Percentiles rank a stretch among this genome's conserved stretches.
phyloP scores from a whole-genome alignment of 1,140 invertebrate genomes.

The Phymorhynchus buccinoides region DNA sequence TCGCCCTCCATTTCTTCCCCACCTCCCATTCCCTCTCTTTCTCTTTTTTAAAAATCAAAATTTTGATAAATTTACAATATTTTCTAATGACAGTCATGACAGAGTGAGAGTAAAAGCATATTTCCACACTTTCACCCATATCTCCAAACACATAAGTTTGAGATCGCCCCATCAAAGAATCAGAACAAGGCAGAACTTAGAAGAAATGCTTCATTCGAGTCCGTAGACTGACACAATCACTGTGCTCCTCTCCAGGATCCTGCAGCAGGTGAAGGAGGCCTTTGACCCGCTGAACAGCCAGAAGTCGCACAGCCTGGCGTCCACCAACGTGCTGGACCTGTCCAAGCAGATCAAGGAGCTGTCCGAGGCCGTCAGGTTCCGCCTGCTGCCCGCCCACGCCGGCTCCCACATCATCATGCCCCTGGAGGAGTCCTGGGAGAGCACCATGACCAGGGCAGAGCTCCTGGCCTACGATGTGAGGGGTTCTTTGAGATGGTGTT shows the following conservation, averaged over 20 bases:
- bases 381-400: conserved; percentile 71
- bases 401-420: conserved; percentile 41
- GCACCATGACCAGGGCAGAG: conserved; percentile 62
- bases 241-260: conserved; percentile 56
- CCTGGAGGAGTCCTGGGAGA: conserved; percentile 48
- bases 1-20: no score
- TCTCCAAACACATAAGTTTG: no score
- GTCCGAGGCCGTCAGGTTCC: conserved; percentile 74
- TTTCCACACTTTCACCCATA: no score
- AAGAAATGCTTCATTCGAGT: no score
- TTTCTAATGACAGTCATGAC: no score
- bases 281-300: conserved; percentile 69
- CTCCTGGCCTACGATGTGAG: conserved; percentile 63
- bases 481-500: neutral
- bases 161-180: no score
- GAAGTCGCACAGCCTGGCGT: conserved; percentile 45
- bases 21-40: no score
- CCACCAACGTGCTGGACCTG: conserved; percentile 74
- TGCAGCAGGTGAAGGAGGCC: conserved; percentile 69
- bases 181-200: no score
- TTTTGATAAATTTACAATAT: no score
- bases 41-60: no score
- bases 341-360: conserved; percentile 74
- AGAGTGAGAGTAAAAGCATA: no score
- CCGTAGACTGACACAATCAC: no score